These are phyloP conservation scores for Leptinotarsa defecta DNA, from an alignment of 1,140 invertebrate species.

Conservation along the genomic window DNA sequence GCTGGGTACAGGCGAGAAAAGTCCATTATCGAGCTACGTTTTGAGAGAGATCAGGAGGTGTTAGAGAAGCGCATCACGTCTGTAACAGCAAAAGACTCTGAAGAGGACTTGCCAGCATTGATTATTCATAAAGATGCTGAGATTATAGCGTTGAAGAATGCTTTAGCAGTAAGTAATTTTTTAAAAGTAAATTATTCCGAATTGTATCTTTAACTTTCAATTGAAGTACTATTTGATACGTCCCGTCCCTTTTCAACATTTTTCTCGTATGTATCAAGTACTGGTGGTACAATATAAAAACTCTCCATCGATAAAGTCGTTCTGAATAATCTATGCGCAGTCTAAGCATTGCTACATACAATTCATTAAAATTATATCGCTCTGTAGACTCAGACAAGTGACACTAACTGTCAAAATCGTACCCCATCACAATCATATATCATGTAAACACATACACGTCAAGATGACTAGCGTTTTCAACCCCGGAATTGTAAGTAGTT, in stretches of 20 bases:
- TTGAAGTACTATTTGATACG: too few species aligned
- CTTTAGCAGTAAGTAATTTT: conserved; percentile 26
- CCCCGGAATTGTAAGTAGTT: conserved; percentile 33
- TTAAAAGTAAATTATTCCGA: neutral
- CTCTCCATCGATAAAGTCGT: too few species aligned
- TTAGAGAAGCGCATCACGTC: neutral
- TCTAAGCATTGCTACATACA: too few species aligned
- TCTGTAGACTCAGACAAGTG: too few species aligned
- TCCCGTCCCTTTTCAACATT: too few species aligned
- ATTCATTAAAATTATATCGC: too few species aligned
- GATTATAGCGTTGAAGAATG: conserved; percentile 27
- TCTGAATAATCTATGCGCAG: too few species aligned
- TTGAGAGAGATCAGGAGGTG: neutral
- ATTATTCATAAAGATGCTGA: conserved; percentile 30
- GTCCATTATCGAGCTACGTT: neutral
- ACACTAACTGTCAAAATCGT: neutral
- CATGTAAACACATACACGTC: conserved; percentile 11
- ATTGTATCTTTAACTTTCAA: neutral
- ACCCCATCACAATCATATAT: too few species aligned
- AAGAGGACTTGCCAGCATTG: conserved; percentile 12
- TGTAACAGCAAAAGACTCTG: conserved; percentile 6
- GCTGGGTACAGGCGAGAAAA: neutral
- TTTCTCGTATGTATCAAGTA: too few species aligned
- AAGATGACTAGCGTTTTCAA: conserved; percentile 34
- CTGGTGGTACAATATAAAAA: too few species aligned